Conservation (phyloP, 2,797 vertebrate species). For the Hyperoplus immaculatus region DNA sequence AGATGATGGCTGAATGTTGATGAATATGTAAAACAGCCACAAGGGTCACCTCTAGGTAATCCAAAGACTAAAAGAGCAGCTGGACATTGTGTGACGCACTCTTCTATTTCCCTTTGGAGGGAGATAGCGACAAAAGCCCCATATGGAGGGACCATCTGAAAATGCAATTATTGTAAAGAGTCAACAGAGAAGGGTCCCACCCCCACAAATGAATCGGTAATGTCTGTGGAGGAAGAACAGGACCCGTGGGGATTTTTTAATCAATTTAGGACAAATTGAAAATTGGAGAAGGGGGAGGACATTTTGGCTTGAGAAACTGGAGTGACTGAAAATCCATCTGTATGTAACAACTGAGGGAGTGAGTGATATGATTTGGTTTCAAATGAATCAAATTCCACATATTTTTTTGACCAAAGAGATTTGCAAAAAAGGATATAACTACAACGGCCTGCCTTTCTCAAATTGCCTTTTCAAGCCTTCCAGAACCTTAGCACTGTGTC, state of each 20-base stretch:
- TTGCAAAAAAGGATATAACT: neutral
- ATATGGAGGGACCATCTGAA: constrained; percentile 81
- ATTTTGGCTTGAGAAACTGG: constrained; percentile 18
- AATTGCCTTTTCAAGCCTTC: no score
- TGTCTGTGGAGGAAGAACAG: constrained; percentile 48
- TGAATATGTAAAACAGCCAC: constrained; percentile 79
- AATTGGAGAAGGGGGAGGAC: constrained; percentile 40
- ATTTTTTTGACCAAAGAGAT: neutral
- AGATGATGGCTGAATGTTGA: constrained; percentile 63
- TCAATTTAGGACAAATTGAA: constrained; percentile 53
- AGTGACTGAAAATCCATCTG: constrained; percentile 32
- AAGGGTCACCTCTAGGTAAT: constrained; percentile 83
- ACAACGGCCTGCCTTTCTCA: no score
- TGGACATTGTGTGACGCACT: constrained; percentile 71
- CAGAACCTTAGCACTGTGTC: no score
- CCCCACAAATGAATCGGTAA: constrained; percentile 63
- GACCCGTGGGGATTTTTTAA: constrained; percentile 53
- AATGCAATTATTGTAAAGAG: constrained; percentile 80
- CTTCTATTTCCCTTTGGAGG: constrained; percentile 61
- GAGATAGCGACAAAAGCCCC: constrained; percentile 70
- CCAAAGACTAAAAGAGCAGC: constrained; percentile 75
- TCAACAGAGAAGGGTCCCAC: constrained; percentile 75
- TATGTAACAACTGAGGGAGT: neutral
- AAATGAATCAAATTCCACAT: neutral
- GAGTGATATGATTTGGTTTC: neutral